A percentile compares a stretch with the other conserved stretches of the same genome.
phyloP scores from a whole-genome alignment of 2,888 invertebrate genomes.

The Dicycla oo region DNA sequence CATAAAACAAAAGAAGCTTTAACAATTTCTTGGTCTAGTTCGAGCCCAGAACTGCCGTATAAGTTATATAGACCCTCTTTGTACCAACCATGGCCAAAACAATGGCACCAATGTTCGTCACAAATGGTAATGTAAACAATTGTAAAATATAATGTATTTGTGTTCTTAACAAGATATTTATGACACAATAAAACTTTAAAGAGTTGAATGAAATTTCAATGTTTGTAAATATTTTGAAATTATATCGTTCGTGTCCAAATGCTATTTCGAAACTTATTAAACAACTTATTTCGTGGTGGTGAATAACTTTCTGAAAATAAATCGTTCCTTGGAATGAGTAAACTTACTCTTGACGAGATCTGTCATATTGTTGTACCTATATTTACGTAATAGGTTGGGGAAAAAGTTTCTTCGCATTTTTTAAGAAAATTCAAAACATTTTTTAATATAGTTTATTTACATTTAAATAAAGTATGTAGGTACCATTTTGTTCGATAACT shows the following conservation, averaged over 20 bases:
- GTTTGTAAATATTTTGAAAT: conserved; percentile 65
- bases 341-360: background rate
- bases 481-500: no score
- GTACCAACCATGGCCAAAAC: conserved; percentile 45
- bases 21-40: conserved; percentile 67
- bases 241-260: conserved; percentile 37
- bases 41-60: conserved; percentile 63
- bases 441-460: no score
- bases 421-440: no score
- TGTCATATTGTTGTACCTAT: no score
- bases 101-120: conserved; percentile 71
- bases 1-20: conserved; percentile 31
- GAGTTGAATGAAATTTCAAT: conserved; percentile 71
- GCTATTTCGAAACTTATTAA: conserved; percentile 28
- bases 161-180: conserved; percentile 58
- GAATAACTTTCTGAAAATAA: background rate
- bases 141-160: conserved; percentile 82
- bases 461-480: no score
- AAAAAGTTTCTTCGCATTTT: no score
- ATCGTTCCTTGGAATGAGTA: background rate
- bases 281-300: background rate
- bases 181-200: conserved; percentile 65
- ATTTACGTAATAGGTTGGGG: no score
- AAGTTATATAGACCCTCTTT: conserved; percentile 53
- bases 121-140: conserved; percentile 81